phyloP scores from a whole-genome alignment of 2,797 vertebrate genomes.

The Pantherophis alleghaniensis region DNA sequence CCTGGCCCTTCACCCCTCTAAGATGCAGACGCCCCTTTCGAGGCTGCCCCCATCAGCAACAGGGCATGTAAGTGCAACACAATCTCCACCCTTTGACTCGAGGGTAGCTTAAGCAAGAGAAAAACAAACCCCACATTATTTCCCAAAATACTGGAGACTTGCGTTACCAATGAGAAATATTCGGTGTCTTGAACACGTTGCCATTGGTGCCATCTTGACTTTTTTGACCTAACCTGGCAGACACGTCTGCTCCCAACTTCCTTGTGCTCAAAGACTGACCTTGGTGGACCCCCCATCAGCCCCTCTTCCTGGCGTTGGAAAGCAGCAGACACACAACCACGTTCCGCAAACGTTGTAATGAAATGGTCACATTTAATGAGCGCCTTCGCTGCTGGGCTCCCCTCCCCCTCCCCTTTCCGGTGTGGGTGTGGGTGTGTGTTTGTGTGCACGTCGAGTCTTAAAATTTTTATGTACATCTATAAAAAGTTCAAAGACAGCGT shows the following conservation, averaged over 20 bases:
- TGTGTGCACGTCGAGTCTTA: constrained; percentile 23
- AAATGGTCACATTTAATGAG: constrained; percentile 99
- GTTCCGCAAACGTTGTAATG: constrained; percentile 72
- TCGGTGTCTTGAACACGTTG: not conserved
- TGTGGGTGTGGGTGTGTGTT: not conserved
- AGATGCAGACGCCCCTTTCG: not conserved
- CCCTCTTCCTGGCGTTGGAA: not conserved
- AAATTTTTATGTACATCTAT: constrained; percentile 97
- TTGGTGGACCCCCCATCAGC: not conserved
- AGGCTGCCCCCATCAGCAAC: not conserved
- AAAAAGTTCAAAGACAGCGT: constrained; percentile 98
- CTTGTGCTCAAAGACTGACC: not conserved
- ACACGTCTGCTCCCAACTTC: fast-evolving
- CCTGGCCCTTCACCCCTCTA: not conserved
- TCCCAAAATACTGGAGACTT: not conserved
- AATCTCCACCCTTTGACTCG: not conserved
- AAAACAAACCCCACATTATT: not conserved
- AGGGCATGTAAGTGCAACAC: not conserved
- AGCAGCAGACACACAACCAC: too few species aligned
- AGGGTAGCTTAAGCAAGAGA: not conserved
- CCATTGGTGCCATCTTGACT: not conserved
- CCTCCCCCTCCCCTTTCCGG: not conserved
- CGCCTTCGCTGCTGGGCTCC: constrained; percentile 76
- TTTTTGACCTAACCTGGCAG: not conserved
- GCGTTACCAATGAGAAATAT: not conserved